Evolutionary conservation across 35 echinoderm and acorn worm species (phyloP), one percentile per base, ranked within the genome.

Genomic region (Anneissia japonica): DNA sequence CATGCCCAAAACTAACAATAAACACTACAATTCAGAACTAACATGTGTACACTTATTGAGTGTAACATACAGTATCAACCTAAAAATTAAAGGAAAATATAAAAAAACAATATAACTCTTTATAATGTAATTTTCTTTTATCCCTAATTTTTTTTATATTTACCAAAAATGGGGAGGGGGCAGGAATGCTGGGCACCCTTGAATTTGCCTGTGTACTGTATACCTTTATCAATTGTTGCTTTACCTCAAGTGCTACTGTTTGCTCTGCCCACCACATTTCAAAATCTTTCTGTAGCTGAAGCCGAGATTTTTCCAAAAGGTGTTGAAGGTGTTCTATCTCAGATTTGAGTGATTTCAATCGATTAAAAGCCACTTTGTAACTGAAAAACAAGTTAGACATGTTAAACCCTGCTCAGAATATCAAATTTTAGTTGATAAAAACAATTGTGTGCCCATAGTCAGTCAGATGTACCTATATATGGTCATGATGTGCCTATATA

Each of bases 271-370:
- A 99, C 96, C 96, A 99, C 0, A 94, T 37, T 79, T 94, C 92
- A 99, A 99, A 99, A 72, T 99, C 92, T 72, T 94, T 99, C 86
- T 94, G 92, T 37, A 99, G 84, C 84, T 99, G 96, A 31, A 99
- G 89, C 29, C 96, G 41, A 5, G 96, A 99, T 40, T 89, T 99
- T 45, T 99, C 96, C 34, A 99, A 64, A 3, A 99, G 75, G 81
- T 99, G 96, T 46, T 99, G 96, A 13, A 94, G 83, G 79, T 99
- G 96, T 74, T 99, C 96, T 46, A 97, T 99, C 72, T 99, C 96
- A 1, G 96, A 94, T 72, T 99, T 99, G 39, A 99, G 79, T 21
- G 3, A 75, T 35, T 90, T 83, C 37, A 99, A 74, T 17, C 87
- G 39, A 35, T 77, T 99, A 74, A 94, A 99, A 7, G 83, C 86